Evolutionary conservation across 2,888 invertebrate species (phyloP).

Genomic region (Augochlorella aurata): DNA sequence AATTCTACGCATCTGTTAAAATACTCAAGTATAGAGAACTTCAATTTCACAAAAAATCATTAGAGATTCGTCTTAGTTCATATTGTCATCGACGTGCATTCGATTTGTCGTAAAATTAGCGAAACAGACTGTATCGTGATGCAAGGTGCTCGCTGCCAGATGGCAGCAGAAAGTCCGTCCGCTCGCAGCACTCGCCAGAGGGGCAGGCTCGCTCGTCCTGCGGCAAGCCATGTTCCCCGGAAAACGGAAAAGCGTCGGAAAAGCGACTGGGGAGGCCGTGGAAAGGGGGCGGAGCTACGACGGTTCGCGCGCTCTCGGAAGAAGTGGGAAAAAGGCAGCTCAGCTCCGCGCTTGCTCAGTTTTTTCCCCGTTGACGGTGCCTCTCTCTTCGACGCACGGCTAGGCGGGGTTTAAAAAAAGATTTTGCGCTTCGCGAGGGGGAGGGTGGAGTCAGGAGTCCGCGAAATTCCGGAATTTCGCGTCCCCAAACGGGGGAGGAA

Average conservation of each 20-base stretch:
- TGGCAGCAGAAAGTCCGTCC: slow-evolving; percentile 36
- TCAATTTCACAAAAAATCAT: no score
- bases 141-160: slow-evolving; percentile 24
- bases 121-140: neutral
- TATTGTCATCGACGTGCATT: neutral
- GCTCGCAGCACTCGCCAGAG: neutral
- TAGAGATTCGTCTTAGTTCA: neutral
- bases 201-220: neutral
- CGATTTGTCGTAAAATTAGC: neutral
- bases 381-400: slow-evolving; percentile 55
- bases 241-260: slow-evolving; percentile 66
- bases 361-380: slow-evolving; percentile 56
- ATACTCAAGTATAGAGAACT: neutral
- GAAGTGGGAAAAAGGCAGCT: slow-evolving; percentile 71
- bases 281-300: slow-evolving; percentile 62
- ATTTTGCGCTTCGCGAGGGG: slow-evolving; percentile 62
- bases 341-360: slow-evolving; percentile 62
- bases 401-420: slow-evolving; percentile 78
- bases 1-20: neutral
- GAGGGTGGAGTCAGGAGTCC: slow-evolving; percentile 68
- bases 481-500: slow-evolving; percentile 57
- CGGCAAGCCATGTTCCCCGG: slow-evolving; percentile 49
- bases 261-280: slow-evolving; percentile 49
- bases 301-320: slow-evolving; percentile 62
- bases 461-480: slow-evolving; percentile 71